Evolutionary conservation across 2,797 vertebrate genomes (phyloP), one percentile per base, ranked within the genome.

Genomic region (Ictinia mississippiensis): DNA sequence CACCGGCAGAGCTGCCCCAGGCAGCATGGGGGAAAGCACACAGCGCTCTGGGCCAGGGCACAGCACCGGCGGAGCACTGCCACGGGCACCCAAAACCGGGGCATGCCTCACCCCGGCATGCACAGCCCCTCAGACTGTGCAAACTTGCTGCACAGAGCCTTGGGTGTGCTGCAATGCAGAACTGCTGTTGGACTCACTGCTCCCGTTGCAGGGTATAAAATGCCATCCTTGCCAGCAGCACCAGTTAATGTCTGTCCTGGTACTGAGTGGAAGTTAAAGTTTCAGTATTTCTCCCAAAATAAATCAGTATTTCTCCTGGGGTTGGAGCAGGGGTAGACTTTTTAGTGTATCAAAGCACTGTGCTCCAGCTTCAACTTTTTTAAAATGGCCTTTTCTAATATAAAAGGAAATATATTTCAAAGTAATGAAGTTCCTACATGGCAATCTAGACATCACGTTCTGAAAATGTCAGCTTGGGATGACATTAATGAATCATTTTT

Each of bases 181-280:
- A 2, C 15, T 16, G 45, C 44, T 11, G 15, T 16, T 12, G 14
- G 40, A 21, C 25, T 16, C 37, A 1, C 40, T 11, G 12, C 62
- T 40, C 38, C 62, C 1, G 0, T 4, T 2, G 25, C 3, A 0
- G 42, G 55, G 18, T 26, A 62, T 47, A 33, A 40, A 42, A 33
- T 5, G 49, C 40, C 56, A 3, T 11, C 16, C 55, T 6, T 16
- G 63, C 47, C 40, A 31, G 62, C 45, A 40, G 47, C 7, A 0
- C 70, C 35, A 31, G 55, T 22, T 28, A 8, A 31, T 14, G 42
- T 33, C 20, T 49, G 19, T 55, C 35, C 49, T 3, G 5, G 8
- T 4, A 42, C 22, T 3, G 19, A 50, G 40, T 28, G 45, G 40
- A 61, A 42, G 25, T 59, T 59, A 44, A 53, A 68, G 15, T 14